Base-by-base conservation (phyloP, 1,140 invertebrate genomes). In the Paraescarpia echinospica region DNA sequence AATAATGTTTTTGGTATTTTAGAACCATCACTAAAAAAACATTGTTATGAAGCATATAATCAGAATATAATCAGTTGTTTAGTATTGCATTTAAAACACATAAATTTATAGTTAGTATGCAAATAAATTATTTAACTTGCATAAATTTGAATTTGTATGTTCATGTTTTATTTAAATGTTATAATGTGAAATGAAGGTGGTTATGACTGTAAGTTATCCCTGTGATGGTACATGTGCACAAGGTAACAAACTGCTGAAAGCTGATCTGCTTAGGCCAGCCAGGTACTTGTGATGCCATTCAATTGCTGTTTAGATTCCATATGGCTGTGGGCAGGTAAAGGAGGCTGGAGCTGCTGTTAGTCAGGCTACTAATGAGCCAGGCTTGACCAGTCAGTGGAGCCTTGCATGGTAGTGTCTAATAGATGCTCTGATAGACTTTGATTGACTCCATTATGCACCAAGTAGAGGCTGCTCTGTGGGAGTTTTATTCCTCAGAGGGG, bases 281-380 rank as follows among this genome's bases (percentile, higher is more conserved):
- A 41, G n/a, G 18, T 77, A 77, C 59, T 4, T 77, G 27, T 77
- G 59, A 1, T 77, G 59, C 59, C 22, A 18, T 12, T 77, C 59
- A 77, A 77, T 77, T 77, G 59, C 59, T 77, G 59, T 77, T 77
- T 77, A 77, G 59, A 77, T 77, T 77, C 59, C 59, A 77, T 77
- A 77, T 77, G 59, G 12, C 59, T 77, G 59, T 77, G 22, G 59
- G 59, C 59, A 27, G 14, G 12, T 27, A 77, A 18, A 0, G 59
- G 18, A 77, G 59, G 59, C 59, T 4, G 59, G 59, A 12, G 9
- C 27, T 31, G 2, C 9, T 1, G 59, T 77, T 77, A 77, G 59
- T 18, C 59, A 77, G 14, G 59, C 59, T 77, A 27, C 59, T 77
- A 77, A 77, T 77, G 59, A 77, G 59, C 8, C 8, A 77, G 59